Percentiles rank a stretch among this genome's conserved stretches.
These are phyloP conservation scores for Patiria pectinifera DNA, from an alignment of 53 echinoderm and acorn worm genomes.

Conservation along the genomic window DNA sequence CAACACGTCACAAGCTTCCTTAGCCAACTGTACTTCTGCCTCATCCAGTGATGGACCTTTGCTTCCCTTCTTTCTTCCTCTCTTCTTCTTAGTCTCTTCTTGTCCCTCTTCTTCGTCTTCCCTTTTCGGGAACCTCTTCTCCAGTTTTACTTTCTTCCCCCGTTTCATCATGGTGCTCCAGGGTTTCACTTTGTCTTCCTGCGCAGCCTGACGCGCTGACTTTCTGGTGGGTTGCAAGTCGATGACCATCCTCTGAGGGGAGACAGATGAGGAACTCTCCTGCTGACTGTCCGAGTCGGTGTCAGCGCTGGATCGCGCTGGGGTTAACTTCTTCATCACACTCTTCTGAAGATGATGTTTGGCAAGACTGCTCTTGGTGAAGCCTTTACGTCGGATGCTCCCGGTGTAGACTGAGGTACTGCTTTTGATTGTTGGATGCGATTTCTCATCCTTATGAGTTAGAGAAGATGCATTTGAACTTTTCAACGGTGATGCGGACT, in stretches of 20 bases:
- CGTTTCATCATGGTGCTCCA: slow-evolving; percentile 67
- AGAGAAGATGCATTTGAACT: not conserved
- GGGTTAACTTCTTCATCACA: slow-evolving; percentile 24
- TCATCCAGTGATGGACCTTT: slow-evolving; percentile 48
- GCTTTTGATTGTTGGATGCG: not conserved
- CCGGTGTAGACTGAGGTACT: slow-evolving; percentile 36
- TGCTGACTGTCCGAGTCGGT: slow-evolving; percentile 18
- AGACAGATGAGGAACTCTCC: not conserved
- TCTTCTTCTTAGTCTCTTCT: slow-evolving; percentile 16
- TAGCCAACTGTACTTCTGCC: slow-evolving; percentile 50
- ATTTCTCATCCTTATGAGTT: not conserved
- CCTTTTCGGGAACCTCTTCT: slow-evolving; percentile 12
- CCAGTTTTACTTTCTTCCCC: slow-evolving; percentile 26
- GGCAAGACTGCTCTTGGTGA: slow-evolving; percentile 28
- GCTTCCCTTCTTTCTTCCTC: slow-evolving; percentile 23
- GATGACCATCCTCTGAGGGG: slow-evolving; percentile 48
- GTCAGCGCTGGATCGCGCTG: slow-evolving; percentile 1
- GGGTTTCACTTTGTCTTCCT: slow-evolving; percentile 44
- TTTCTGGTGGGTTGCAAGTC: slow-evolving; percentile 57
- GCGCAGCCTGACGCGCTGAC: slow-evolving; percentile 55
- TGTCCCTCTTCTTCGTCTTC: slow-evolving; percentile 9
- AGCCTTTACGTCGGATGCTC: slow-evolving; percentile 44
- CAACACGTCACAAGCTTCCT: slow-evolving; percentile 62
- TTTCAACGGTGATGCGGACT: slow-evolving; percentile 42
- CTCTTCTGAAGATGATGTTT: slow-evolving; percentile 29